Percentiles rank a stretch among this genome's conserved stretches.
Conservation (phyloP, 1,140 invertebrate genomes). For the Drosophila teissieri region DNA sequence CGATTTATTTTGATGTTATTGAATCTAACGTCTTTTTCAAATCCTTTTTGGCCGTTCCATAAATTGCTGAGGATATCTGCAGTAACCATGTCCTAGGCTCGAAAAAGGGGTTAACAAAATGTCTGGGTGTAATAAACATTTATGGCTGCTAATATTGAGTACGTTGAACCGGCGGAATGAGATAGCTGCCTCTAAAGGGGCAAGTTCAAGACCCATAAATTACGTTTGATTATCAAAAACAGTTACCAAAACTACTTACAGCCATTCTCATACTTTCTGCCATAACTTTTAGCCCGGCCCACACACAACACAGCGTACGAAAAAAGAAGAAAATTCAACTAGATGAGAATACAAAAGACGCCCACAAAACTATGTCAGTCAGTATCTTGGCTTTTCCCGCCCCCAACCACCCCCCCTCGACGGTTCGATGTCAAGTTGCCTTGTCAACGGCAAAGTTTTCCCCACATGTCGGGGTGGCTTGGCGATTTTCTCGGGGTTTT, state of each 20-base stretch:
- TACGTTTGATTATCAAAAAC: constrained; percentile 75
- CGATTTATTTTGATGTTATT: constrained; percentile 35
- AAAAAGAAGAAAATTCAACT: constrained; percentile 34
- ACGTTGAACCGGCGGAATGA: constrained; percentile 36
- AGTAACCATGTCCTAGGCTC: constrained; percentile 24
- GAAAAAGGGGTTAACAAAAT: constrained; percentile 42
- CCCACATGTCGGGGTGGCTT: constrained; percentile 26
- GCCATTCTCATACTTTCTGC: constrained; percentile 40
- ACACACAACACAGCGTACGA: constrained; percentile 34
- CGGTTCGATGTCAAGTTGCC: constrained; percentile 47
- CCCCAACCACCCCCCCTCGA: not conserved
- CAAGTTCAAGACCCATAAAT: constrained; percentile 69
- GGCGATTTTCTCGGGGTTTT: constrained; percentile 27
- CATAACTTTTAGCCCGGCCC: constrained; percentile 30
- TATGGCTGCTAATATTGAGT: constrained; percentile 48
- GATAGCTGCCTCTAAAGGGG: constrained; percentile 14
- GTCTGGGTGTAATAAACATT: constrained; percentile 49
- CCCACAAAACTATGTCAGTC: constrained; percentile 64
- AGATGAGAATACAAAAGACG: constrained; percentile 63
- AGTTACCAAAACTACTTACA: constrained; percentile 74
- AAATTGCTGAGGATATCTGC: constrained; percentile 33
- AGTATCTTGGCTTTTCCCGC: constrained; percentile 21
- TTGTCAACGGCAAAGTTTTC: constrained; percentile 70
- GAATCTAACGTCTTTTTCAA: constrained; percentile 40
- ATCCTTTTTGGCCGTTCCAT: constrained; percentile 13